A percentile compares a stretch with the other conserved stretches of the same genome.
phyloP scores from a whole-genome alignment of 2,113 vertebrate genomes.

The Lampris megalopsis region DNA sequence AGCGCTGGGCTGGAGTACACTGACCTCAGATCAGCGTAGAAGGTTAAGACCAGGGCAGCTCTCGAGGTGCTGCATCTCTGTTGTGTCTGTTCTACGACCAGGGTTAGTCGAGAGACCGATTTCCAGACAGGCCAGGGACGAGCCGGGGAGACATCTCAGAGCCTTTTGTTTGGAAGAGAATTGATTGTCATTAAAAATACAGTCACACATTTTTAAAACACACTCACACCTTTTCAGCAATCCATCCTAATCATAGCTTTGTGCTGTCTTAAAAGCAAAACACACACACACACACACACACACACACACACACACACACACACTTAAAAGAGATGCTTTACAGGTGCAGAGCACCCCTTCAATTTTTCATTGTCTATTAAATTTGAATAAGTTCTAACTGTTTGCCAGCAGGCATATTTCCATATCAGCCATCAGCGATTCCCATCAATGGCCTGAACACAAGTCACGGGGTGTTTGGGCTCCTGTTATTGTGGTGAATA shows the following conservation, averaged over 20 bases:
- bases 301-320: constrained; percentile 15
- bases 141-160: constrained; percentile 9
- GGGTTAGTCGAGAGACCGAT: constrained; percentile 34
- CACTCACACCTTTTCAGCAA: neutral
- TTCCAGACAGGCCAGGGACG: constrained; percentile 45
- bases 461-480: constrained; percentile 47
- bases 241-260: constrained; percentile 48
- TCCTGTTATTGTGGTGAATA: constrained; percentile 57
- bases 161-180: constrained; percentile 27
- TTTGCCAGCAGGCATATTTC: constrained; percentile 69
- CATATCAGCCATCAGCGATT: constrained; percentile 53
- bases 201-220: constrained; percentile 3
- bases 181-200: constrained; percentile 3
- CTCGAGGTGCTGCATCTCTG: constrained; percentile 55
- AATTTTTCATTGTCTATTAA: constrained; percentile 61
- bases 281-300: constrained; percentile 17
- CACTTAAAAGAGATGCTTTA: constrained; percentile 5
- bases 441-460: constrained; percentile 51
- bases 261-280: constrained; percentile 48
- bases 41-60: constrained; percentile 69
- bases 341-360: constrained; percentile 54
- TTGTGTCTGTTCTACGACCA: constrained; percentile 36
- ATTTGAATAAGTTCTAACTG: constrained; percentile 73
- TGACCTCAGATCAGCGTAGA: constrained; percentile 57
- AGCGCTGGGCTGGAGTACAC: constrained; percentile 56